Conservation (phyloP, 2,797 vertebrate genomes). For the Rhinichthys osculus region DNA sequence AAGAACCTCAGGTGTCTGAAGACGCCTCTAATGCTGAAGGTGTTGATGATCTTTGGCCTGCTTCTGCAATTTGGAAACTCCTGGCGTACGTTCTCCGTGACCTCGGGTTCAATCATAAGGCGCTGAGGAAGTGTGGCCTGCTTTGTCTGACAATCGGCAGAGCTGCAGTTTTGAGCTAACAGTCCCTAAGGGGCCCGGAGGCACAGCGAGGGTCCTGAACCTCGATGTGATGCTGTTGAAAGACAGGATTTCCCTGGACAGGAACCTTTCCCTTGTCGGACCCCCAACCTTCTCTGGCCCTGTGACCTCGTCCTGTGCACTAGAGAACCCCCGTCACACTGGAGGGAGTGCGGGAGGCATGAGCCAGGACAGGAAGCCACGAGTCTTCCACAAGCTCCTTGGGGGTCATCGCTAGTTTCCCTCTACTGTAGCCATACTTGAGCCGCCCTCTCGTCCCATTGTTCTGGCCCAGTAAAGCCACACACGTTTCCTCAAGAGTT, state of each 20-base stretch:
- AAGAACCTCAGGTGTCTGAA: not conserved
- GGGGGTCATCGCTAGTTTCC: conserved; percentile 58
- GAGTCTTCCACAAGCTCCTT: conserved; percentile 73
- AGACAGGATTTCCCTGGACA: conserved; percentile 81
- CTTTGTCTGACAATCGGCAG: not conserved
- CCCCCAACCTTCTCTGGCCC: conserved; percentile 25
- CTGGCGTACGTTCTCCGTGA: not conserved
- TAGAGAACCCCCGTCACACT: conserved; percentile 45
- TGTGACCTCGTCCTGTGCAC: conserved; percentile 66
- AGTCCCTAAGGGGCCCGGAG: conserved; percentile 47
- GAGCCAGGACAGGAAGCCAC: conserved; percentile 70
- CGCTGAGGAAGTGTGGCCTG: conserved; percentile 27
- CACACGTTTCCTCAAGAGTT: conserved; percentile 64
- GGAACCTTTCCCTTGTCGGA: conserved; percentile 67
- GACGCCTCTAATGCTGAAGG: not conserved
- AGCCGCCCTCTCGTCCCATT: conserved; percentile 67
- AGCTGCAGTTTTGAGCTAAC: not conserved
- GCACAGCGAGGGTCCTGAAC: conserved; percentile 44
- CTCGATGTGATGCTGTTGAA: conserved; percentile 66
- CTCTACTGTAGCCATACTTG: conserved; percentile 50
- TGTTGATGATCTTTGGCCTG: conserved; percentile 15
- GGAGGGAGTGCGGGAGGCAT: conserved; percentile 49
- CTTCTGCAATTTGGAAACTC: not conserved
- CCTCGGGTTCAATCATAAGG: conserved; percentile 14
- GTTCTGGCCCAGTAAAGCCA: conserved; percentile 69